These are phyloP conservation scores for Mastigias papua DNA, from an alignment of 30 jellyfish, hydroid and myxozoan species.

Conservation along the genomic window DNA sequence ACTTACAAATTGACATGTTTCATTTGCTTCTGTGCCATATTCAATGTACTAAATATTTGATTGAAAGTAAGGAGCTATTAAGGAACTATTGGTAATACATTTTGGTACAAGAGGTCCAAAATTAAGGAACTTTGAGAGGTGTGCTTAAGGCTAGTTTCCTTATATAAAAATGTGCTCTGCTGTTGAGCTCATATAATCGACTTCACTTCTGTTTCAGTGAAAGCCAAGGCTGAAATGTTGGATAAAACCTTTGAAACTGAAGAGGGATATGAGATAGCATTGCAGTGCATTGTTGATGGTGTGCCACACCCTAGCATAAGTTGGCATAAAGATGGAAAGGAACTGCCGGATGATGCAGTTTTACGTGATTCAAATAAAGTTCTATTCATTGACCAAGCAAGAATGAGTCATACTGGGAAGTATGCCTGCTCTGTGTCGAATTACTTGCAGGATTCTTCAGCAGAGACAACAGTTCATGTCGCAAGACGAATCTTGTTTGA, in stretches of 20 bases:
- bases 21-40: too few relatives aligned
- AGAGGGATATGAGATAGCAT: constrained; percentile 4
- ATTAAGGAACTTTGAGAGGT: too few relatives aligned
- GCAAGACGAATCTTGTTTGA: background rate
- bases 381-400: background rate
- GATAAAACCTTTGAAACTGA: constrained; percentile 2
- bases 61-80: too few relatives aligned
- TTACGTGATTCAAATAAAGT: background rate
- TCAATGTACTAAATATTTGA: too few relatives aligned
- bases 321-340: constrained; percentile 13
- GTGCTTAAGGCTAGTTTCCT: too few relatives aligned
- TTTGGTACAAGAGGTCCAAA: too few relatives aligned
- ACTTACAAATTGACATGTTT: too few relatives aligned
- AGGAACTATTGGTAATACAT: too few relatives aligned
- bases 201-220: too few relatives aligned
- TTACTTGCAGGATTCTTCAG: background rate
- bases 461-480: background rate
- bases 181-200: too few relatives aligned
- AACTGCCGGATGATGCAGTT: background rate
- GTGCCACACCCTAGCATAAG: constrained; percentile 18
- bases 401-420: constrained; percentile 5
- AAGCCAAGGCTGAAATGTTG: constrained; percentile 7
- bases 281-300: constrained; percentile 19
- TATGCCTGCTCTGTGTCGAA: constrained; percentile 31
- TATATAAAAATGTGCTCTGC: too few relatives aligned